Percentiles rank a stretch among this genome's conserved stretches.
phyloP scores from a whole-genome alignment of 2,113 vertebrate species.

The Thamnophis sirtalis region DNA sequence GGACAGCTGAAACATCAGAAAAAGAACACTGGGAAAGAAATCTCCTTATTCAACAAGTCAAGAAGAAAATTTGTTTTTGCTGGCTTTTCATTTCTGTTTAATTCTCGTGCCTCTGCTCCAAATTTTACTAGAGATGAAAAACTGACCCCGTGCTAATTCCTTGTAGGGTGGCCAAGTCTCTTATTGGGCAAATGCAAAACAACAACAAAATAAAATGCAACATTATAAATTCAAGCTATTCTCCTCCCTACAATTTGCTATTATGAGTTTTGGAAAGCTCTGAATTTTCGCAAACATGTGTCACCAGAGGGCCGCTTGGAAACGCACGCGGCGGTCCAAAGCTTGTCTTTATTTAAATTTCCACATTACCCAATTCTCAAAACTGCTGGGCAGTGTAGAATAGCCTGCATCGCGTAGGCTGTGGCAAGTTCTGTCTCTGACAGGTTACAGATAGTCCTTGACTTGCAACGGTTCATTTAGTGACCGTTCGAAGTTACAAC shows the following conservation, averaged over 20 bases:
- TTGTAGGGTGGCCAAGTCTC: not conserved
- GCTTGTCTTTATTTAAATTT: not conserved
- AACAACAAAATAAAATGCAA: not conserved
- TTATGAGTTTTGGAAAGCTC: not conserved
- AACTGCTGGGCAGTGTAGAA: not conserved
- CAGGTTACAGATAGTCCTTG: not conserved
- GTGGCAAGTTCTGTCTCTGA: not conserved
- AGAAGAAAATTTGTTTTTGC: not conserved
- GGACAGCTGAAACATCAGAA: not conserved
- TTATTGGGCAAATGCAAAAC: not conserved
- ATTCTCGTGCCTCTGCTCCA: not conserved
- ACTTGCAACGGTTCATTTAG: not conserved
- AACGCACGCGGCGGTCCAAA: not conserved
- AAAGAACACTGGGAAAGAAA: not conserved
- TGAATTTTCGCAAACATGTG: not conserved
- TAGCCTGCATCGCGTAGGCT: not conserved
- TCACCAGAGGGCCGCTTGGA: not conserved
- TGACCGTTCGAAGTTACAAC: not conserved
- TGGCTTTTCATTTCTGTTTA: not conserved
- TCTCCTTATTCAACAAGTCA: not conserved
- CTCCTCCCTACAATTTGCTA: not conserved
- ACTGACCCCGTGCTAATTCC: not conserved
- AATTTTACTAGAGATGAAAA: not conserved
- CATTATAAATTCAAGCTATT: not conserved
- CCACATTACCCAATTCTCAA: not conserved